Conservation (phyloP, 2,113 vertebrate genomes). For the Nansenia antarctica region DNA sequence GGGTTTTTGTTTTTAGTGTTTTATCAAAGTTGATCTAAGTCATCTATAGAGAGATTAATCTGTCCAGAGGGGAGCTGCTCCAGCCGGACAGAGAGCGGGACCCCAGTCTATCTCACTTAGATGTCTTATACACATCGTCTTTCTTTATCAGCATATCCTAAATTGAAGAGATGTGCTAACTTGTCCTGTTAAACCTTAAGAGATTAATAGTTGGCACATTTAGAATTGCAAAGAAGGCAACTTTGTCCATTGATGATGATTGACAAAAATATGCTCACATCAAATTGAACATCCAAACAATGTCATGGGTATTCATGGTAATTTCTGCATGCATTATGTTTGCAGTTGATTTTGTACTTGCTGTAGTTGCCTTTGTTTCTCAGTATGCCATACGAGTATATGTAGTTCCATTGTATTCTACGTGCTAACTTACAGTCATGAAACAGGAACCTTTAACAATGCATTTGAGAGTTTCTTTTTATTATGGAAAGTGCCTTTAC, state of each 20-base stretch:
- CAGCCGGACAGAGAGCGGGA: conserved; percentile 54
- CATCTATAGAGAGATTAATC: conserved; percentile 89
- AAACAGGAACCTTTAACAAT: conserved; percentile 32
- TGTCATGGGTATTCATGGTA: background rate
- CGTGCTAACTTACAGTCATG: conserved; percentile 10
- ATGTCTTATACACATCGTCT: conserved; percentile 25
- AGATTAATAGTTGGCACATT: conserved; percentile 15
- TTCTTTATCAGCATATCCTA: conserved; percentile 24
- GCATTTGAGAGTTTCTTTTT: conserved; percentile 22
- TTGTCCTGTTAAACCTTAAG: conserved; percentile 6
- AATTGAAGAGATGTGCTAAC: conserved; percentile 13
- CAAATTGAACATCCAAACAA: too few relatives aligned
- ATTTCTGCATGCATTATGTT: background rate
- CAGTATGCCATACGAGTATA: background rate
- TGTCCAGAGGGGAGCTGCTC: conserved; percentile 61
- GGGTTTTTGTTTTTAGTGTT: conserved; percentile 87
- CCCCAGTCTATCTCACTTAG: conserved; percentile 58
- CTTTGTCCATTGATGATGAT: conserved; percentile 26
- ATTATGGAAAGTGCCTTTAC: conserved; percentile 58
- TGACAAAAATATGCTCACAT: conserved; percentile 1
- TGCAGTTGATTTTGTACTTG: background rate
- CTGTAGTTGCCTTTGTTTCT: background rate
- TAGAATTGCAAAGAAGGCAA: background rate
- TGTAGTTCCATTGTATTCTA: background rate
- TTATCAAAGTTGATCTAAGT: conserved; percentile 96